Evolutionary conservation across 2,113 vertebrate genomes (phyloP).

Genomic region (Plestiodon gilberti): DNA sequence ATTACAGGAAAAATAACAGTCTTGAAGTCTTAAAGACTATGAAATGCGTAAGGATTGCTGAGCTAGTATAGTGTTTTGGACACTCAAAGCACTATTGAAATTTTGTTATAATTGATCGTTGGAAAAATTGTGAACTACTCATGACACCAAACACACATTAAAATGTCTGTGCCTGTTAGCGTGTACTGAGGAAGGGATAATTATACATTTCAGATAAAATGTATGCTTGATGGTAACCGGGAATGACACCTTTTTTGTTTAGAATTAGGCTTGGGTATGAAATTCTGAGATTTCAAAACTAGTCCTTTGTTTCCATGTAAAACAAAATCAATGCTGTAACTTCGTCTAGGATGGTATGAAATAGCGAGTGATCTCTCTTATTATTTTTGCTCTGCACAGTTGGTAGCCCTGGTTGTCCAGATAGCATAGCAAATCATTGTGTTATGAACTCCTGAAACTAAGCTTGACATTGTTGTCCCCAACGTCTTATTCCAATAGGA

Average conservation of each 20-base stretch:
- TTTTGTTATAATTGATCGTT: neutral
- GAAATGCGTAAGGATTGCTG: neutral
- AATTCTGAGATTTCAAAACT: neutral
- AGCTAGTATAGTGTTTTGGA: neutral
- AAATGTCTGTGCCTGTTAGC: neutral
- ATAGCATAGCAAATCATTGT: neutral
- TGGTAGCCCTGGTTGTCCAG: neutral
- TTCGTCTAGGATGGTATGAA: neutral
- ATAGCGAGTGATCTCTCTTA: neutral
- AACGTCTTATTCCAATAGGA: neutral
- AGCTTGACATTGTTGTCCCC: neutral
- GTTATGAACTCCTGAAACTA: neutral
- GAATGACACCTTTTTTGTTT: neutral
- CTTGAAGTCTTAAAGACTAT: too few relatives aligned
- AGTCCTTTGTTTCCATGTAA: neutral
- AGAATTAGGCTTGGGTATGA: neutral
- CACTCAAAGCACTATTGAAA: neutral
- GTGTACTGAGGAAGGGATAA: neutral
- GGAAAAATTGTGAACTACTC: neutral
- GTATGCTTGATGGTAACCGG: neutral
- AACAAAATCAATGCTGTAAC: too few relatives aligned
- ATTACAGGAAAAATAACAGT: too few relatives aligned
- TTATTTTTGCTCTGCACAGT: conserved; percentile 1
- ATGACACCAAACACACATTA: neutral
- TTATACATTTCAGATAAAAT: neutral